Conservation (phyloP, 2,797 vertebrate genomes). For the Galagoides demidoff region DNA sequence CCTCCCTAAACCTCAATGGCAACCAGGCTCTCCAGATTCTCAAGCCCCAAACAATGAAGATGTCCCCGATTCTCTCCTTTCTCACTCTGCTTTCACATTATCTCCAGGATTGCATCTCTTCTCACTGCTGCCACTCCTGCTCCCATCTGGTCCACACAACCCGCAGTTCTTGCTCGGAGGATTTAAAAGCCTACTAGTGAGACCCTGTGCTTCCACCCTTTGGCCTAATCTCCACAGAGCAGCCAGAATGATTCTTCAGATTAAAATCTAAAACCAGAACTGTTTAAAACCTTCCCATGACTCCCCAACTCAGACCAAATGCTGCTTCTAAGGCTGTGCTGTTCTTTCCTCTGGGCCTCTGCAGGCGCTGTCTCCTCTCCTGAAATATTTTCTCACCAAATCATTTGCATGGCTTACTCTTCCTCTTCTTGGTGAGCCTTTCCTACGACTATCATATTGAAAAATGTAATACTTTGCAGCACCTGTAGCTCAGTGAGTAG, state of each 20-base stretch:
- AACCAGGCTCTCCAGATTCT: slow-evolving; percentile 17
- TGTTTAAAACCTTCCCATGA: background rate
- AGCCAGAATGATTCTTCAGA: background rate
- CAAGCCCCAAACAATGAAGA: background rate
- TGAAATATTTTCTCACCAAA: background rate
- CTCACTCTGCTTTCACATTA: background rate
- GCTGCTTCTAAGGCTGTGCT: background rate
- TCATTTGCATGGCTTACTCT: background rate
- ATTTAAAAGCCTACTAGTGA: background rate
- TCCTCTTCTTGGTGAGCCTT: background rate
- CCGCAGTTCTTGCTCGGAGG: background rate
- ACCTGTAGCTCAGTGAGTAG: too few species aligned
- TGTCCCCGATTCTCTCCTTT: background rate
- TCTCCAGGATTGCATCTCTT: background rate
- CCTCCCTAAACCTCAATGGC: background rate
- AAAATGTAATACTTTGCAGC: background rate
- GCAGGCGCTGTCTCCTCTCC: background rate
- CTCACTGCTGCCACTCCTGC: too few species aligned
- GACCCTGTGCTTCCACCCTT: background rate
- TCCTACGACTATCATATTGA: background rate
- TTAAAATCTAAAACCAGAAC: background rate
- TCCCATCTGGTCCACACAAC: background rate
- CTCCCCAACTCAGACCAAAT: background rate
- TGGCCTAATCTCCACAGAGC: background rate
- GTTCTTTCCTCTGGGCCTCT: background rate